Evolutionary conservation across 1,140 invertebrate species (phyloP), one percentile per base, ranked within the genome.

Genomic region (Drosophila sechellia): DNA sequence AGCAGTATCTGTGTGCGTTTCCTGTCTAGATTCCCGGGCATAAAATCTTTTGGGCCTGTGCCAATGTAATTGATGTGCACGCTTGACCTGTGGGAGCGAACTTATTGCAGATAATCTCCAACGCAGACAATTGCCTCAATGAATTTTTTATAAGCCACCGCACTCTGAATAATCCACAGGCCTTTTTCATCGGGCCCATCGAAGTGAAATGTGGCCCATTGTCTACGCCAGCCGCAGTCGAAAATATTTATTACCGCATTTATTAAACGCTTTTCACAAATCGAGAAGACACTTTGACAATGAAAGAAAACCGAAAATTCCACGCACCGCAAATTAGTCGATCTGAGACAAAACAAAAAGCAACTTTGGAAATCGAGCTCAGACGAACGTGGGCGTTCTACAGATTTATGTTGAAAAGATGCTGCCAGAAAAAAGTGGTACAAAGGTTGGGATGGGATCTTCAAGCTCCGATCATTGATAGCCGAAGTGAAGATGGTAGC

Each of bases 31-130:
- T 81, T 69, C 54, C 78, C 70, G 56, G 49, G 65, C 52, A 37
- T 27, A 57, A 78, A 50, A 60, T 77, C 65, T 84, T 53, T 75
- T 87, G 76, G 66, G 83, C 79, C 83, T 90, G 86, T 91, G 90
- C 90, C 90, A 91, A 91, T 78, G 83, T 91, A 91, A 91, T 91
- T 91, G 90, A 91, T 91, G 90, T 91, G 90, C 85, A 87, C 83
- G 86, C 77, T 90, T 91, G 90, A 91, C 90, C 90, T 91, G 90
- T 91, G 80, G 90, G 90, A 91, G 90, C 90, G 84, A 91, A 91
- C 90, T 84, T 90, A 91, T 91, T 89, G 90, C 81, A 91, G 90
- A 91, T 91, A 91, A 91, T 91, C 90, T 91, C 63, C 85, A 81
- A 86, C 70, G 77, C 90, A 91, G 85, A 90, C 90, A 91, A 91